These are phyloP conservation scores for Cebus imitator DNA, from an alignment of 2,113 vertebrate genomes.

Conservation along the genomic window DNA sequence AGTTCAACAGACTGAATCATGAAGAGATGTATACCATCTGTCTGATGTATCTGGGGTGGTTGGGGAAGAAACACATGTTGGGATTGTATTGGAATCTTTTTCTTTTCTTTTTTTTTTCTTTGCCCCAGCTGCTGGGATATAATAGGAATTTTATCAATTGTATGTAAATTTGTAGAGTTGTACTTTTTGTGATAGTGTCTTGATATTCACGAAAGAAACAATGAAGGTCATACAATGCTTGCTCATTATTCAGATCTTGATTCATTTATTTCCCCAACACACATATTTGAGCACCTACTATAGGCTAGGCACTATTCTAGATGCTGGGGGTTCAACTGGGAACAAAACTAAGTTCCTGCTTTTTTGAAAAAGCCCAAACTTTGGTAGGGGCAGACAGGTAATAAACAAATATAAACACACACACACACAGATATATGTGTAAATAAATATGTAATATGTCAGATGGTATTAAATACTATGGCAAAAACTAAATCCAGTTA, in stretches of 20 bases:
- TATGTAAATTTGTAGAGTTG: neutral
- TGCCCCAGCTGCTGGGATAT: neutral
- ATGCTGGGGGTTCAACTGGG: neutral
- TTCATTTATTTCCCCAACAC: neutral
- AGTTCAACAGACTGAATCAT: too few species aligned
- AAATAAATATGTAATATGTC: neutral
- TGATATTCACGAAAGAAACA: neutral
- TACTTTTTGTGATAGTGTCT: neutral
- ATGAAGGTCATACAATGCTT: neutral
- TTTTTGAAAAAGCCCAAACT: neutral
- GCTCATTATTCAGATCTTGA: neutral
- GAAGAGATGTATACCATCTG: too few species aligned
- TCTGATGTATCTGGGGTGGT: too few species aligned
- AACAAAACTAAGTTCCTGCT: neutral
- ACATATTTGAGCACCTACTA: neutral
- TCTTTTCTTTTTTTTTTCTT: too few species aligned
- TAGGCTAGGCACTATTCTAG: neutral
- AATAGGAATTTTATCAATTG: constrained; percentile 19
- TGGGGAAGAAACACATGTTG: too few species aligned
- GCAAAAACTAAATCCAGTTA: neutral
- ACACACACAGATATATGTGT: neutral
- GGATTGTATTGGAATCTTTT: too few species aligned
- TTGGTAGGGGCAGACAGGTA: neutral
- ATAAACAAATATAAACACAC: neutral
- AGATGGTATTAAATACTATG: neutral